Conservation (phyloP, 2,888 invertebrate species). For the Catocala nupta region DNA sequence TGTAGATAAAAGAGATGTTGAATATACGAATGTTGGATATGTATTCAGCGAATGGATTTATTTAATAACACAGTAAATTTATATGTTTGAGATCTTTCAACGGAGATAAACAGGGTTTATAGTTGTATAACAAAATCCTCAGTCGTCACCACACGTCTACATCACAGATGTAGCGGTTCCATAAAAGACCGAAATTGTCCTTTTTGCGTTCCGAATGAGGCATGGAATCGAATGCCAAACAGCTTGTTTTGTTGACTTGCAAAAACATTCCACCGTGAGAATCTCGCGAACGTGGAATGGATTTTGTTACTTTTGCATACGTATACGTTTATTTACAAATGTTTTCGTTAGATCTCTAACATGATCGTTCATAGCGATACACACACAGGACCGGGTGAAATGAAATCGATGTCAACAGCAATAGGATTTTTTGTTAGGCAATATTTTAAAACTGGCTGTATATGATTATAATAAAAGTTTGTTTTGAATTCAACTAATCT, state of each 20-base stretch:
- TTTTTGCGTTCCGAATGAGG: constrained; percentile 57
- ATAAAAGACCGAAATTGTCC: constrained; percentile 60
- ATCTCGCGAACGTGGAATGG: constrained; percentile 34
- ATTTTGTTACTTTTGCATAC: constrained; percentile 37
- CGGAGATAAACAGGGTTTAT: constrained; percentile 36
- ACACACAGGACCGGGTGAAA: neutral
- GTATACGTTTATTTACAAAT: constrained; percentile 15
- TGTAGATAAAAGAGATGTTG: no score
- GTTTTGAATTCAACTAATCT: no score
- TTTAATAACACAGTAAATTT: no score
- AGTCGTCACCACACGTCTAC: constrained; percentile 49
- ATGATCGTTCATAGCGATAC: constrained; percentile 2
- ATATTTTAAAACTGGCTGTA: no score
- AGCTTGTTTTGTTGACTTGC: constrained; percentile 52
- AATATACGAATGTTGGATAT: no score
- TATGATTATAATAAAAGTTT: no score
- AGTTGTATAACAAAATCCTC: constrained; percentile 31
- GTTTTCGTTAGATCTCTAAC: constrained; percentile 10
- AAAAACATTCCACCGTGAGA: constrained; percentile 43
- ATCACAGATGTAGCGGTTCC: constrained; percentile 52
- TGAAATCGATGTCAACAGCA: neutral
- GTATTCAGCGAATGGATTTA: no score
- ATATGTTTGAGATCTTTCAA: neutral
- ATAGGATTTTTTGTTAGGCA: no score
- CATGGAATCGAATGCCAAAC: constrained; percentile 59